These are phyloP conservation scores for Epinotia bilunana DNA, from an alignment of 2,888 invertebrate genomes.

Conservation along the genomic window DNA sequence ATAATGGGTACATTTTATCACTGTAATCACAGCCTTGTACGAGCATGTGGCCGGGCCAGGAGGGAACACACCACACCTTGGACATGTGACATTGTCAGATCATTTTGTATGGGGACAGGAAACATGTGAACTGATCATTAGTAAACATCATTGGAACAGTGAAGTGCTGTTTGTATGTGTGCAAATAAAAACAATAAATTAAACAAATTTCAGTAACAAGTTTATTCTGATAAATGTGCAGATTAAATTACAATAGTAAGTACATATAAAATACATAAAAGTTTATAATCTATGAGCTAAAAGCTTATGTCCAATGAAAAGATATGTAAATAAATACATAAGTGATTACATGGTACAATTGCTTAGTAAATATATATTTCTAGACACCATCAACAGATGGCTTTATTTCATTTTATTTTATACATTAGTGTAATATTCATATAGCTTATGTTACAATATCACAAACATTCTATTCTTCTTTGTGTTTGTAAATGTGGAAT, in stretches of 20 bases:
- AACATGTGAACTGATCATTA: no score
- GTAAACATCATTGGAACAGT: no score
- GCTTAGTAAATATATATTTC: background rate
- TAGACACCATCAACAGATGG: background rate
- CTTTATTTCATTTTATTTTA: background rate
- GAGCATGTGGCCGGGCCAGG: no score
- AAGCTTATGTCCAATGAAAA: slow-evolving; percentile 35
- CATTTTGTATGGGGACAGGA: no score
- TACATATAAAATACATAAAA: slow-evolving; percentile 67
- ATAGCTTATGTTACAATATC: background rate
- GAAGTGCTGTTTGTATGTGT: slow-evolving; percentile 18
- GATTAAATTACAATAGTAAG: slow-evolving; percentile 69
- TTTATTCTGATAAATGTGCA: slow-evolving; percentile 79
- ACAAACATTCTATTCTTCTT: background rate
- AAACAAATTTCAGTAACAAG: slow-evolving; percentile 78
- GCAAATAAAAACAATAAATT: slow-evolving; percentile 60
- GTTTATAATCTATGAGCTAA: slow-evolving; percentile 37
- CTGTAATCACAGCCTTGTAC: no score
- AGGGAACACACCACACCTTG: no score
- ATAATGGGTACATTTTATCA: no score
- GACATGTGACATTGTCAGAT: no score
- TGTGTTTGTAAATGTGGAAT: background rate
- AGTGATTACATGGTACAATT: slow-evolving; percentile 4
- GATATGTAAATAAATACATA: slow-evolving; percentile 14
- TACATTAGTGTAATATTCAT: no score